Percentiles rank a stretch among this genome's conserved stretches.
These are phyloP conservation scores for Cisticola juncidis DNA, from an alignment of 2,113 vertebrate genomes.

Conservation along the genomic window DNA sequence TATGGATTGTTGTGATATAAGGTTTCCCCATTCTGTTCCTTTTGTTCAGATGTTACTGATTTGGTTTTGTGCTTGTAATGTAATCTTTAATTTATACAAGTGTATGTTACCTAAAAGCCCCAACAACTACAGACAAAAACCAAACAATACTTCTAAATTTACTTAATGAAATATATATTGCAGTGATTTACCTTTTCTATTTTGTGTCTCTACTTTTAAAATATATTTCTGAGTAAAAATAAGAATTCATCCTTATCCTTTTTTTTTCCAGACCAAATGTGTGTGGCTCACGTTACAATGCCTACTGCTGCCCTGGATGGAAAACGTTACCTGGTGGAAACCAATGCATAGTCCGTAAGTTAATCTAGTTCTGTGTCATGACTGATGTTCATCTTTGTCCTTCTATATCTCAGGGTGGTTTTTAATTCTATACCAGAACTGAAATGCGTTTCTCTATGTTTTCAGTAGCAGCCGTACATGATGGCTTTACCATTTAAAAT, in stretches of 20 bases:
- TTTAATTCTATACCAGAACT: background rate
- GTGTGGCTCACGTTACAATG: conserved; percentile 92
- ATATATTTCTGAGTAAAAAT: background rate
- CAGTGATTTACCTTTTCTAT: background rate
- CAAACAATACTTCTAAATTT: background rate
- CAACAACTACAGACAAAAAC: background rate
- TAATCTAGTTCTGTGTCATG: background rate
- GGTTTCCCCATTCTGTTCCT: background rate
- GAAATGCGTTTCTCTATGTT: background rate
- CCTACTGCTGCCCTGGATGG: conserved; percentile 98
- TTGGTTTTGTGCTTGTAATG: background rate
- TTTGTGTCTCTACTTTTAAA: background rate
- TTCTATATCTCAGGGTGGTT: background rate
- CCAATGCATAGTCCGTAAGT: conserved; percentile 99
- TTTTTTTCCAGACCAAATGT: conserved; percentile 88
- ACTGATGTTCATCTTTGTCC: background rate
- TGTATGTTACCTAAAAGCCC: background rate
- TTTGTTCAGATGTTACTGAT: background rate
- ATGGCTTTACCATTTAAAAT: conserved; percentile 26
- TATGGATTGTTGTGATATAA: background rate
- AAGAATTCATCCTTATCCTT: background rate
- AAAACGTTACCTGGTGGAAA: conserved; percentile 98
- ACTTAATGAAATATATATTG: conserved; percentile 2
- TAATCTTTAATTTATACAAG: background rate
- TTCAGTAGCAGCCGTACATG: background rate